Base-by-base conservation (phyloP, 2,888 invertebrate genomes). In the Synanthedon tipuliformis region DNA sequence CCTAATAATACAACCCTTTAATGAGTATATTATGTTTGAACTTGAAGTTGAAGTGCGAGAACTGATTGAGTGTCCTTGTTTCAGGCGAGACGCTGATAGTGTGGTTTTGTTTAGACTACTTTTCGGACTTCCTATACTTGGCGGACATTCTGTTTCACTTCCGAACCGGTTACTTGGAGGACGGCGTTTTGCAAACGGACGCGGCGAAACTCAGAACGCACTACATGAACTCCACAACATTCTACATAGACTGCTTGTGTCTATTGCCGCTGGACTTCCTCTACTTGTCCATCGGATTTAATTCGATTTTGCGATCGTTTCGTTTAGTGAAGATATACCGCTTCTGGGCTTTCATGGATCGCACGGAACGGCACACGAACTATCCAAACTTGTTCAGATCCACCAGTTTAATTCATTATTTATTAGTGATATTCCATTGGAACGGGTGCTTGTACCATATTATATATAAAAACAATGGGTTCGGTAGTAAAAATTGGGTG, bases 351-450 rank as follows among this genome's bases (percentile, higher is more conserved):
- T 98, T 98, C 86, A 94, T 98, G 93, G 98, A 99, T 88, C 92
- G 98, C 66, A 98, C 98, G 55, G 99, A 99, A 85, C 91, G 98
- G 60, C 98, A 99, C 80, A 98, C 98, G 68, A 99, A 98, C 90
- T 99, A 98, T 89, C 98, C 98, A 62, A 99, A 99, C 89, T 90
- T 98, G 73, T 97, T 97, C 89, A 92, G 94, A 75, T 95, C 95
- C 69, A 93, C 94, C 70, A 95, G 95, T 84, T 90, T 96, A 81
- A 94, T 96, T 86, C 97, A 98, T 90, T 97, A 97, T 90, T 92
- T 98, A 76, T 90, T 98, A 88, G 97, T 97, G 88, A 96, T 98
- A 87, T 98, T 98, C 89, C 99, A 99, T 90, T 99, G 98, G 98
- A 99, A 99, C 88, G 98, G 98, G 76, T 99, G 98, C 89, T 91